Base-by-base conservation (phyloP, 2,113 vertebrate species). In the Lepisosteus osseus region DNA sequence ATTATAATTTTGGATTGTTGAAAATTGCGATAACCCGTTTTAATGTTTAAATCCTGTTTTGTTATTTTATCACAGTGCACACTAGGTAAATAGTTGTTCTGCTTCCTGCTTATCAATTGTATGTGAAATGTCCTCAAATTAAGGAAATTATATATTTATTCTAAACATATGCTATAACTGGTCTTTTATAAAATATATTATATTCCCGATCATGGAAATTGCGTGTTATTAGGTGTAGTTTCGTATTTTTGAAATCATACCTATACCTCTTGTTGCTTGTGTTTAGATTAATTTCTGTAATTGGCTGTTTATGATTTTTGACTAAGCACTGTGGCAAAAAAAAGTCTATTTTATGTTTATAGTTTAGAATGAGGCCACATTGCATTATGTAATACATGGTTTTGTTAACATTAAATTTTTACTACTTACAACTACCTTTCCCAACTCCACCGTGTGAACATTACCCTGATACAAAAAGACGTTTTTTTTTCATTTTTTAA, bases 181-280 rank as follows among this genome's bases (percentile, higher is more conserved):
- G 29, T 29, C 29, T 29, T 29, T 29, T 29, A 29, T 29, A 29
- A 29, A 29, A 29, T 29, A 29, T 29, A 29, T 29, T 29, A 1
- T 29, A 29, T 29, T 29, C 29, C 29, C 29, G 29, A 29, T 45
- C 15, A n/a, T 29, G 11, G 45, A 68, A 29, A 54, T 45, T 55
- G 47, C 7, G 14, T 42, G 54, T 43, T 61, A 65, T 9, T 14
- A 54, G 13, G 56, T 45, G 15, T 65, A 43, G 43, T 59, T 11
- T 69, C 0, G 12, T 67, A 56, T 45, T 73, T 68, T 61, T 54
- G 59, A 54, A 7, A 54, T 73, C 29, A 29, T n/a, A 62, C 66
- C 59, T 41, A 17, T 45, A 61, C 44, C 43, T 73, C 54, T 62
- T 63, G 11, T 73, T 73, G 41, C 56, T 45, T 73, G 61, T 73